phyloP scores from a whole-genome alignment of 1,140 invertebrate species.

The Dysdera silvatica region DNA sequence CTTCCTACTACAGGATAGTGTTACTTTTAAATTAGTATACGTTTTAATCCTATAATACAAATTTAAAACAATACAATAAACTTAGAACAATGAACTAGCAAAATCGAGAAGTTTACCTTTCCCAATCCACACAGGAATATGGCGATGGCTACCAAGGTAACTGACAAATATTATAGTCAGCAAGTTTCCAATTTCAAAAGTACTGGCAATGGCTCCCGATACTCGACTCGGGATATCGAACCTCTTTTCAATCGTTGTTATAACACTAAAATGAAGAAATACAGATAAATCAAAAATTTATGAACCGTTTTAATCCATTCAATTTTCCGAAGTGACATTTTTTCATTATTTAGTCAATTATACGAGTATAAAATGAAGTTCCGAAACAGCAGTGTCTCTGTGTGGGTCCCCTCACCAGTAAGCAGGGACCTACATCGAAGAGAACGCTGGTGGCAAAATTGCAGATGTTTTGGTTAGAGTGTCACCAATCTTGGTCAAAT shows the following conservation, averaged over 20 bases:
- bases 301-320: not conserved
- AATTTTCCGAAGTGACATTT: no score
- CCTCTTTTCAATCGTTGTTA: conserved; percentile 92
- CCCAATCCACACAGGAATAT: conserved; percentile 91
- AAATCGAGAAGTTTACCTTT: conserved; percentile 55
- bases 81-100: conserved; percentile 11
- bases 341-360: no score
- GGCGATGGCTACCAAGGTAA: conserved; percentile 79
- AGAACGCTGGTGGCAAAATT: no score
- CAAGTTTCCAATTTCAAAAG: conserved; percentile 91
- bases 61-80: conserved; percentile 38
- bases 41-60: not conserved
- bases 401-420: no score
- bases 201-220: conserved; percentile 83
- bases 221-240: conserved; percentile 91
- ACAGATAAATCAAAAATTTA: conserved; percentile 42
- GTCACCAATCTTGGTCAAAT: no score
- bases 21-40: not conserved
- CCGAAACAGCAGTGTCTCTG: no score
- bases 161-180: conserved; percentile 92
- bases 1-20: no score
- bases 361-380: no score
- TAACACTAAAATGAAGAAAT: conserved; percentile 59
- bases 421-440: no score
- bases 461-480: no score